Evolutionary conservation across 2,797 vertebrate species (phyloP).

Genomic region (Rhinoraja longicauda): DNA sequence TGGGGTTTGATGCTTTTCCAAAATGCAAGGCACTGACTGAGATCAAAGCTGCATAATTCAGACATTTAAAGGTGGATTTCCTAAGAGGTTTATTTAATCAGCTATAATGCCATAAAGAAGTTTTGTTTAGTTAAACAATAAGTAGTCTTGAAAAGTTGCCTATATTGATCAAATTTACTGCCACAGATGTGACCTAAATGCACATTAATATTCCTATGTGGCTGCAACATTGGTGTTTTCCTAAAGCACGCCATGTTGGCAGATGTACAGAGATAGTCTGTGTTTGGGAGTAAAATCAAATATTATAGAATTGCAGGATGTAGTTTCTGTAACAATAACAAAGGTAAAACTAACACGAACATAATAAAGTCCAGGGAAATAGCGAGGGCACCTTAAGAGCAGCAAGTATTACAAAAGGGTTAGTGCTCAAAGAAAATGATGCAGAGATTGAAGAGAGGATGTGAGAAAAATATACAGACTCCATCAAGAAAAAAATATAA

Average conservation of each 20-base stretch:
- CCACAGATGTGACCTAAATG: neutral
- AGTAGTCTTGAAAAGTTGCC: neutral
- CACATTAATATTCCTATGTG: neutral
- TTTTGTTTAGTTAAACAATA: neutral
- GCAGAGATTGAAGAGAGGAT: neutral
- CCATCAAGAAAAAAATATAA: no score
- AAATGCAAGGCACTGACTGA: neutral
- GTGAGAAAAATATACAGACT: neutral
- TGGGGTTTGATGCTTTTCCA: neutral
- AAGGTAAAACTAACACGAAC: slow-evolving; percentile 26
- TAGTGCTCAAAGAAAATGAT: neutral
- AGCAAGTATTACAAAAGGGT: neutral
- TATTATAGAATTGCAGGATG: slow-evolving; percentile 31
- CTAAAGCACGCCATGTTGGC: neutral
- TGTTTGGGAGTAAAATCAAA: neutral
- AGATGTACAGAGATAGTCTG: neutral
- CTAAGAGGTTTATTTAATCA: neutral
- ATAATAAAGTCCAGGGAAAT: neutral
- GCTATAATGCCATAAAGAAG: neutral
- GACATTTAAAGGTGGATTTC: slow-evolving; percentile 4
- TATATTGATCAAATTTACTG: neutral
- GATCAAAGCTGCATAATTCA: slow-evolving; percentile 11
- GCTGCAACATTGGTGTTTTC: neutral
- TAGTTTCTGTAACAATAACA: slow-evolving; percentile 45
- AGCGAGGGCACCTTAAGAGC: neutral